Percentiles rank a stretch among this genome's conserved stretches.
These are phyloP conservation scores for Epinotia brunnichana DNA, from an alignment of 2,888 invertebrate genomes.

Conservation along the genomic window DNA sequence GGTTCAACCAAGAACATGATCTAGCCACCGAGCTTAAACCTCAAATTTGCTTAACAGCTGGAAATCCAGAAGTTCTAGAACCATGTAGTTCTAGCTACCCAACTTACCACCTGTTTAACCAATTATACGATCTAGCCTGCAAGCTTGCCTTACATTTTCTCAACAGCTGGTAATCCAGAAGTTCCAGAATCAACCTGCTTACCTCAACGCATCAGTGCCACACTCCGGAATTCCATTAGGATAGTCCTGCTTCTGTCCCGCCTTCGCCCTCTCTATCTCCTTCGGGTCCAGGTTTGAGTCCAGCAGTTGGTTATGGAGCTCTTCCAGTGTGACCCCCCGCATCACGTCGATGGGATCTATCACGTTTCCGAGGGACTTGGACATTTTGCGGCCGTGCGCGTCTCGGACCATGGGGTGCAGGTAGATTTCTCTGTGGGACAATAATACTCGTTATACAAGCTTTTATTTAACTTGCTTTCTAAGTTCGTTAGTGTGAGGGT, in stretches of 20 bases:
- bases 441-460: too few relatives aligned
- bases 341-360: slow-evolving; percentile 99
- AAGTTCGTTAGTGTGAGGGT: too few relatives aligned
- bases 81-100: too few relatives aligned
- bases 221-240: slow-evolving; percentile 98
- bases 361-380: slow-evolving; percentile 98
- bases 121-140: too few relatives aligned
- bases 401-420: slow-evolving; percentile 99
- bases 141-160: too few relatives aligned
- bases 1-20: too few relatives aligned
- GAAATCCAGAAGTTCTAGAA: too few relatives aligned
- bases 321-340: slow-evolving; percentile 91
- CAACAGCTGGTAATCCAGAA: slow-evolving; percentile 12
- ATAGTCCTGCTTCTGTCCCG: slow-evolving; percentile 90
- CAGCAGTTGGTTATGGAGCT: slow-evolving; percentile 88
- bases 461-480: too few relatives aligned
- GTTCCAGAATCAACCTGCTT: slow-evolving; percentile 62
- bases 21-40: too few relatives aligned
- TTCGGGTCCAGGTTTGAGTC: slow-evolving; percentile 93
- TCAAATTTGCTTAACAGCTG: too few relatives aligned
- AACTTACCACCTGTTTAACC: too few relatives aligned
- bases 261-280: slow-evolving; percentile 90
- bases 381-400: slow-evolving; percentile 99
- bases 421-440: slow-evolving; percentile 88
- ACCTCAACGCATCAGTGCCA: slow-evolving; percentile 96